Evolutionary conservation across 2,113 vertebrate species (phyloP).

Genomic region (Ardeotis arabs): DNA sequence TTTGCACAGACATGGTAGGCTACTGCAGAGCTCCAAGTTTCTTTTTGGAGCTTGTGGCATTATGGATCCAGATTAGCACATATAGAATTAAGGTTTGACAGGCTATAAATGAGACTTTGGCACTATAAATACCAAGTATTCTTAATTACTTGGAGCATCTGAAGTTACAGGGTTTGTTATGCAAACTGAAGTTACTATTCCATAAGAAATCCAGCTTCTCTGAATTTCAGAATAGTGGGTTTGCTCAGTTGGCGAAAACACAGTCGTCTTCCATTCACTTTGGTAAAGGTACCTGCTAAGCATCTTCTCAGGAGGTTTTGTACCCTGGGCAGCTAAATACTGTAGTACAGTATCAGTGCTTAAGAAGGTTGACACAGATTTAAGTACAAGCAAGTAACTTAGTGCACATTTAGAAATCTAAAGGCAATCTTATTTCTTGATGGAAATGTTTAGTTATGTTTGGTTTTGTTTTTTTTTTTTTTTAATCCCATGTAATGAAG

Average conservation of each 20-base stretch:
- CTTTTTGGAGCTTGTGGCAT: not conserved
- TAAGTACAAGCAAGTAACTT: not conserved
- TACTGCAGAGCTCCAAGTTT: not conserved
- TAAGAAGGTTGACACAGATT: not conserved
- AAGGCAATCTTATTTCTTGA: not conserved
- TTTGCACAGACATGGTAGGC: not conserved
- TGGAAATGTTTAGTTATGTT: not conserved
- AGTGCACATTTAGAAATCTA: not conserved
- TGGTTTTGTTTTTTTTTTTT: not conserved
- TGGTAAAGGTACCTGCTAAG: not conserved
- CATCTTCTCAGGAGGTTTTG: not conserved
- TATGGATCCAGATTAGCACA: not conserved
- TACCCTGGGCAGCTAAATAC: not conserved
- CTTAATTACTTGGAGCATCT: not conserved
- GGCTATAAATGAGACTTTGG: not conserved
- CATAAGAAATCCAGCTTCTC: not conserved
- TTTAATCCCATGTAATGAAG: not conserved
- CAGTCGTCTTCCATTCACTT: not conserved
- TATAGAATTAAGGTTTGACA: not conserved
- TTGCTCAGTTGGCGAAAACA: not conserved
- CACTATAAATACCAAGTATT: not conserved
- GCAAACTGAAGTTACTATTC: not conserved
- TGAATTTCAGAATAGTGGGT: not conserved
- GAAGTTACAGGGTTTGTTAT: not conserved
- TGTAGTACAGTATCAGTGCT: not conserved